Percentiles rank a stretch among this genome's conserved stretches.
These are phyloP conservation scores for Apostichopus parvimensis DNA, from an alignment of 35 echinoderm and acorn worm genomes.

Conservation along the genomic window DNA sequence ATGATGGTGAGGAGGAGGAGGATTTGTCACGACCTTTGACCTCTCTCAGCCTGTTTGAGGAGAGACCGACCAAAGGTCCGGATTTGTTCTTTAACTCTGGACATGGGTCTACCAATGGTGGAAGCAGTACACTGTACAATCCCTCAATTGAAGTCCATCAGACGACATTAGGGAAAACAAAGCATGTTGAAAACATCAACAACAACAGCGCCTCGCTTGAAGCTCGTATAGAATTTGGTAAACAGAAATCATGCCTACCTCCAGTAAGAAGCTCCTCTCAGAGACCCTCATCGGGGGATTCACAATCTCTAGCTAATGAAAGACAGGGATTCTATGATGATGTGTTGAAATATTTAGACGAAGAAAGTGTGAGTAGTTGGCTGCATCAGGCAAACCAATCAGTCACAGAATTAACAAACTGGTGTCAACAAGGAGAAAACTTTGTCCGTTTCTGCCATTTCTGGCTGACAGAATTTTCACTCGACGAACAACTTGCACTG, in stretches of 20 bases:
- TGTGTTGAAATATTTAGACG: slow-evolving; percentile 64
- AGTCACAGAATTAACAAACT: slow-evolving; percentile 67
- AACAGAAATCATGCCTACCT: slow-evolving; percentile 64
- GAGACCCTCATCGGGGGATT: slow-evolving; percentile 68
- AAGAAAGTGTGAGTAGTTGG: slow-evolving; percentile 55
- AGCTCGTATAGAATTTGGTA: slow-evolving; percentile 53
- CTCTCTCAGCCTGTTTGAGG: slow-evolving; percentile 88
- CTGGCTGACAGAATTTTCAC: slow-evolving; percentile 85
- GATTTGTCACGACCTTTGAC: slow-evolving; percentile 82
- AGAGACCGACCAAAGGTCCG: slow-evolving; percentile 5
- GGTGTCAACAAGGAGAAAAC: slow-evolving; percentile 73
- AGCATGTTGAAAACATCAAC: background rate
- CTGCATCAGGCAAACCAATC: slow-evolving; percentile 71
- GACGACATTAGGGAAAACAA: background rate
- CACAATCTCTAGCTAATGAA: slow-evolving; percentile 25
- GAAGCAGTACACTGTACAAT: background rate
- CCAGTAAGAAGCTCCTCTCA: slow-evolving; percentile 60
- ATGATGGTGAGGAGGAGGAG: slow-evolving; percentile 87
- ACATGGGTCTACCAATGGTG: background rate
- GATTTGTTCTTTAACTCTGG: no score
- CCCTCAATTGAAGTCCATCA: background rate
- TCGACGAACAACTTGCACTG: slow-evolving; percentile 71
- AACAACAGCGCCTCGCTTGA: background rate
- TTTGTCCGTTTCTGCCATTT: slow-evolving; percentile 95
- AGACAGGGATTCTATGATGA: slow-evolving; percentile 66